phyloP scores from a whole-genome alignment of 2,797 vertebrate genomes.

The Enteromius radiatus region DNA sequence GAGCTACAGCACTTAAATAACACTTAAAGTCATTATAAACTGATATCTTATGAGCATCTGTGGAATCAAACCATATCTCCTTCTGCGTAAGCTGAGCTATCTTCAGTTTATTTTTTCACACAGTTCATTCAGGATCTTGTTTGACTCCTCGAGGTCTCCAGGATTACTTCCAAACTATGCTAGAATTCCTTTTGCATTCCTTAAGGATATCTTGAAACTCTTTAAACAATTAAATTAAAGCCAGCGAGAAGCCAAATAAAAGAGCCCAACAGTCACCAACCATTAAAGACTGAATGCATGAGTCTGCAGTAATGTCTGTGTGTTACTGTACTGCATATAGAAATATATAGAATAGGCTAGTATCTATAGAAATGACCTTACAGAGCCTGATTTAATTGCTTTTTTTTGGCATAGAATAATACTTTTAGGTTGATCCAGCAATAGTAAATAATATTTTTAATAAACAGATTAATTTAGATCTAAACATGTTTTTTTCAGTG shows the following conservation, averaged over 20 bases:
- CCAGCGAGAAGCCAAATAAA: not conserved
- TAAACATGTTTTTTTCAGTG: not conserved
- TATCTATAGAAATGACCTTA: not conserved
- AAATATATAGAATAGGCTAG: not conserved
- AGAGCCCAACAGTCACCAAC: not conserved
- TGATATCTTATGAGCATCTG: no score
- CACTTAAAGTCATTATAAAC: not conserved
- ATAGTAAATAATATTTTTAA: not conserved
- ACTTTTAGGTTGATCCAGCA: not conserved
- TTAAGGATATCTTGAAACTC: not conserved
- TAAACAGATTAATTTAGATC: not conserved
- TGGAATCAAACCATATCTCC: not conserved
- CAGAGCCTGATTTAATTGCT: not conserved
- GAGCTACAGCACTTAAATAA: not conserved
- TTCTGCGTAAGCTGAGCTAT: not conserved
- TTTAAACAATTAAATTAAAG: not conserved
- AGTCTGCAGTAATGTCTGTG: not conserved
- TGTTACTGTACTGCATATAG: not conserved
- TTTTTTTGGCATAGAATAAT: not conserved
- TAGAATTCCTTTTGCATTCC: not conserved
- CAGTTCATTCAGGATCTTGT: not conserved
- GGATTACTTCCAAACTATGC: not conserved
- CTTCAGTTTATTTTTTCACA: not conserved
- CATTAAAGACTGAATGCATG: not conserved
- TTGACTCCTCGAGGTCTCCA: not conserved